Conservation (phyloP, 2,797 vertebrate genomes). For the Acanthopagrus latus region DNA sequence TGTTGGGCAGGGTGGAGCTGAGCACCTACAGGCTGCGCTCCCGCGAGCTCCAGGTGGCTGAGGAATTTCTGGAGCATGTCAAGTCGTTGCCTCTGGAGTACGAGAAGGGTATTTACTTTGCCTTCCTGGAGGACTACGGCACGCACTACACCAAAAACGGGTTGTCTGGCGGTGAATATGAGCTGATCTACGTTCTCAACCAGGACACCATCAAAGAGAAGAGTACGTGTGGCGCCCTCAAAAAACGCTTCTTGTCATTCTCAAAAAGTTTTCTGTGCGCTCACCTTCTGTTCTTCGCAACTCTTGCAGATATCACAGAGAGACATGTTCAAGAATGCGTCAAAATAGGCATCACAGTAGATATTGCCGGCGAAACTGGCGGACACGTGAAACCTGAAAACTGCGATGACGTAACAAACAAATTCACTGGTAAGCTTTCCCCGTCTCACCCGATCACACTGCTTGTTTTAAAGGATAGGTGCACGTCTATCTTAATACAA, state of each 20-base stretch:
- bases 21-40: conserved; percentile 89
- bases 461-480: background rate
- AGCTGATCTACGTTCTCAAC: conserved; percentile 92
- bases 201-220: conserved; percentile 68
- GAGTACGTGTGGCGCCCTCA: conserved; percentile 65
- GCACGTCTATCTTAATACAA: background rate
- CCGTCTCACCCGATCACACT: background rate
- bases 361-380: rapidly evolving
- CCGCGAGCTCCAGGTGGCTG: conserved; percentile 75
- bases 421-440: conserved; percentile 30
- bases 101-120: conserved; percentile 92
- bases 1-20: conserved; percentile 89
- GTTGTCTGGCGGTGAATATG: conserved; percentile 90
- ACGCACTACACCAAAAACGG: conserved; percentile 92
- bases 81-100: conserved; percentile 87
- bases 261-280: no score
- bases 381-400: rapidly evolving
- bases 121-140: conserved; percentile 93
- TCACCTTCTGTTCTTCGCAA: background rate
- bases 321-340: conserved; percentile 70
- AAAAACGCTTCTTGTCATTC: no score
- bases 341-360: conserved; percentile 52
- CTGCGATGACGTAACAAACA: conserved; percentile 15
- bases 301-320: conserved; percentile 75
- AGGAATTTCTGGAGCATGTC: conserved; percentile 86